Evolutionary conservation across 2,797 vertebrate species (phyloP), one percentile per base, ranked within the genome.

Genomic region (Prionace glauca): DNA sequence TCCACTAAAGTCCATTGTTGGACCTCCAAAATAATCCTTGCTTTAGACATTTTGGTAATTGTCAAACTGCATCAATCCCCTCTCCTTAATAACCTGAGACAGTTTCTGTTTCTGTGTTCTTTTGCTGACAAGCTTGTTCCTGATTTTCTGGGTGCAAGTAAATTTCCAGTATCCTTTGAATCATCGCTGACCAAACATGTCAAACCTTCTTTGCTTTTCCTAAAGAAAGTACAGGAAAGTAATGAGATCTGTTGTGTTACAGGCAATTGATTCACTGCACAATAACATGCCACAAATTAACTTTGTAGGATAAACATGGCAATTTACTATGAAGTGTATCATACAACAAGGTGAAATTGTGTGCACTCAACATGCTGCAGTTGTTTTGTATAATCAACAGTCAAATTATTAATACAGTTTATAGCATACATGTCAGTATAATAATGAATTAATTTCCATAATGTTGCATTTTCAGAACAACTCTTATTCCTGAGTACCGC

Each of bases 361-460:
- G 60, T 36, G 60, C 18, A 90, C 14, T 62, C 87, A 90, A 62
- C 26, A 65, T 60, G 3, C 3, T 60, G 12, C 29, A 90, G 14
- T 90, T 65, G 26, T n/a, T 65, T 62, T 90, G 56, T 4, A 12
- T 90, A 91, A 65, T 91, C 26, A 62, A n/a, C 24, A 88, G 29
- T 65, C 60, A 65, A 65, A n/a, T 91, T n/a, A 14, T 90, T 90
- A 50, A 50, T 20, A 22, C 1, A 32, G 14, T 60, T 90, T 91
- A 91, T 45, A 45, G 4, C 36, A 1, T 8, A 45, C 20, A 65
- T n/a, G 16, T 18, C 16, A 65, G 5, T 22, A 14, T 36, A 65
- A 90, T 60, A n/a, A n/a, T 91, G 60, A 91, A 91, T 62, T 65
- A 16, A 65, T 91, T 65, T 60, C 81, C 56, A 88, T 88, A 60